Base-by-base conservation (phyloP, 2,888 invertebrate species). In the Augiades crinisus region DNA sequence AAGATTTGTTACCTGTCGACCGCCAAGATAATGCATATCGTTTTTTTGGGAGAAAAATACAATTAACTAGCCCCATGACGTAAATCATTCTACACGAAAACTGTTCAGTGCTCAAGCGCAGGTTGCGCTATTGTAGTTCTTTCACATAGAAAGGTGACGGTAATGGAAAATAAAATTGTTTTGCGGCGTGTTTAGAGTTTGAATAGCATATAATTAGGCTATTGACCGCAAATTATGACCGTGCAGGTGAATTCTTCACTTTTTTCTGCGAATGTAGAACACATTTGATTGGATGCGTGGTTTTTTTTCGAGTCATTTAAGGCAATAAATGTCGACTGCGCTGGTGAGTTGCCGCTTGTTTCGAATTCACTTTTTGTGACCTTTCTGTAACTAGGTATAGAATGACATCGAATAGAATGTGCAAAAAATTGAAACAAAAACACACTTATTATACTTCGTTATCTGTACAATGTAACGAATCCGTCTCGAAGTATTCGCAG, bases 1-100 rank as follows among this genome's bases (percentile, higher is more conserved):
- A 81, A 87, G 89, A 88, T 87, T 88, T 89, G 85, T 86, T 88
- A 87, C 89, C 89, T 89, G 89, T 86, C 87, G 78, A 75, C 82
- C 83, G 81, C 68, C 72, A 68, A 86, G 87, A 86, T 86, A 85
- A 85, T 81, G 73, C 82, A 72, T 72, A 62, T 63, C 67, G 72
- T 85, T 86, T 86, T n/a, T 87, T 87, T 83, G 75, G 77, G 70
- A 75, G 78, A 79, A 83, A 84, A 86, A 86, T 82, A 88, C 85
- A 88, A 88, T 88, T 87, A 88, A 86, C 85, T 87, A 86, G 81
- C 77, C 74, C 70, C 70, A 65, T 67, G 58, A 49, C 63, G 72
- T 87, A 83, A 85, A 87, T 88, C 84, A 88, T 81, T 78, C 75
- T 69, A 78, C 74, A 59, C 58, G 55, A 56, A 73, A 71, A 75